Evolutionary conservation across 2,113 vertebrate genomes (phyloP).

Genomic region (Colistium nudipinnis): DNA sequence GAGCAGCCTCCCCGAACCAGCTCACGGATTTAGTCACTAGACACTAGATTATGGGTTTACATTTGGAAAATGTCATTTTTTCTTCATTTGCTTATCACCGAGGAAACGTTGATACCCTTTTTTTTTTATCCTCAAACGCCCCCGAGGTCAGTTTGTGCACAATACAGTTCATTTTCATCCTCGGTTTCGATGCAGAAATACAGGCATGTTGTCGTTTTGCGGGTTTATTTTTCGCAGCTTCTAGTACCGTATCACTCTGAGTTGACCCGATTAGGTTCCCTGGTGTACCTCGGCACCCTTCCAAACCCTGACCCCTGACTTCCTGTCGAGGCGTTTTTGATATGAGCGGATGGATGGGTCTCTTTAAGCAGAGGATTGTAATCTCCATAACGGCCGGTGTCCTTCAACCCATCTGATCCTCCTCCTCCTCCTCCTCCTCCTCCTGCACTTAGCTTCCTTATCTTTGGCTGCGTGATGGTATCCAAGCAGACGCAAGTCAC

Average conservation of each 20-base stretch:
- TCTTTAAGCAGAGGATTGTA: conserved; percentile 36
- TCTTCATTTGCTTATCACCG: conserved; percentile 64
- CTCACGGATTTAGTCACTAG: conserved; percentile 25
- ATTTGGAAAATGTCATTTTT: conserved; percentile 35
- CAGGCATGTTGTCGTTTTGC: conserved; percentile 2
- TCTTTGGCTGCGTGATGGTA: conserved; percentile 77
- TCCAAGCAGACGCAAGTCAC: conserved; percentile 73
- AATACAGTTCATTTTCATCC: no score
- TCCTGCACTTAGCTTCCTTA: conserved; percentile 68
- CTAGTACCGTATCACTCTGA: conserved; percentile 1
- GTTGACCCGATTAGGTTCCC: conserved; percentile 12
- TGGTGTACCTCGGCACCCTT: conserved; percentile 14
- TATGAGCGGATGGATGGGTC: conserved; percentile 41
- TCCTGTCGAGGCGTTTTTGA: conserved; percentile 33
- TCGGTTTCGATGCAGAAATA: background rate
- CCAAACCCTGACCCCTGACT: conserved; percentile 53
- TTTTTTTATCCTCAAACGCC: conserved; percentile 64
- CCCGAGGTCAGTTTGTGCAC: conserved; percentile 41
- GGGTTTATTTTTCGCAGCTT: conserved; percentile 22
- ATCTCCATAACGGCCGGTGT: conserved; percentile 60
- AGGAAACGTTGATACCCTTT: conserved; percentile 48
- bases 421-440: conserved; percentile 50
- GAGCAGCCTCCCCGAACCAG: conserved; percentile 32
- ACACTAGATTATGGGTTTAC: conserved; percentile 42
- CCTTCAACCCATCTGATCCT: conserved; percentile 74